Conservation (phyloP, 2,797 vertebrate species). For the Rhincodon typus region DNA sequence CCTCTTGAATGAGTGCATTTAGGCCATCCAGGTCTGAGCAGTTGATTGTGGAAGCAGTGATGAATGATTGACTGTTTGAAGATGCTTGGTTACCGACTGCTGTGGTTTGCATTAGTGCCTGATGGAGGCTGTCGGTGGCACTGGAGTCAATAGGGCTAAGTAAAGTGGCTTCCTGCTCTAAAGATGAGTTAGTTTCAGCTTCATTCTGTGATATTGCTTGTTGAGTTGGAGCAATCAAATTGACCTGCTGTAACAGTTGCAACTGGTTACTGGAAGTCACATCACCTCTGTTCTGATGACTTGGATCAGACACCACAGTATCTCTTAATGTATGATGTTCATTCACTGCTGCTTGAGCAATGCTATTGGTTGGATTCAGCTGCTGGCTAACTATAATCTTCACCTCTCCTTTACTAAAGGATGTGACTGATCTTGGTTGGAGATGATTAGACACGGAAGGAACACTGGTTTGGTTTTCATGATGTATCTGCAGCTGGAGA, state of each 20-base stretch:
- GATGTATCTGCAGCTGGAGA: conserved; percentile 57
- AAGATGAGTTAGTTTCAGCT: conserved; percentile 42
- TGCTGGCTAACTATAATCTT: conserved; percentile 81
- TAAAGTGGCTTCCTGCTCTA: conserved; percentile 64
- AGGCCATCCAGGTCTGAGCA: conserved; percentile 88
- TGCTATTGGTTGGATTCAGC: conserved; percentile 53
- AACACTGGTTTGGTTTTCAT: conserved; percentile 44
- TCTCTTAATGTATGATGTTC: conserved; percentile 50
- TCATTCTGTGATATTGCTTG: conserved; percentile 53
- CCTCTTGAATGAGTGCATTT: conserved; percentile 83
- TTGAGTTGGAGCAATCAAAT: conserved; percentile 66
- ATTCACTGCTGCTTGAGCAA: conserved; percentile 56
- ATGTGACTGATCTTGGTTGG: conserved; percentile 53
- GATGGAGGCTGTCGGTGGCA: conserved; percentile 56
- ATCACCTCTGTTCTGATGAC: conserved; percentile 49
- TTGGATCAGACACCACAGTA: conserved; percentile 55
- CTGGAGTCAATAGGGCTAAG: conserved; percentile 61
- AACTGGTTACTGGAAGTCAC: conserved; percentile 54
- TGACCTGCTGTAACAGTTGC: conserved; percentile 82
- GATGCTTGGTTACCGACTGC: conserved; percentile 55
- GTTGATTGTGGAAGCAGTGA: conserved; percentile 62
- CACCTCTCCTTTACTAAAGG: conserved; percentile 67
- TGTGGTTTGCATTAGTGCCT: conserved; percentile 60
- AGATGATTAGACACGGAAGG: conserved; percentile 54
- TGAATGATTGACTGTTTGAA: conserved; percentile 65